Evolutionary conservation across 2,888 invertebrate species (phyloP).

Genomic region (Synergus itoensis): DNA sequence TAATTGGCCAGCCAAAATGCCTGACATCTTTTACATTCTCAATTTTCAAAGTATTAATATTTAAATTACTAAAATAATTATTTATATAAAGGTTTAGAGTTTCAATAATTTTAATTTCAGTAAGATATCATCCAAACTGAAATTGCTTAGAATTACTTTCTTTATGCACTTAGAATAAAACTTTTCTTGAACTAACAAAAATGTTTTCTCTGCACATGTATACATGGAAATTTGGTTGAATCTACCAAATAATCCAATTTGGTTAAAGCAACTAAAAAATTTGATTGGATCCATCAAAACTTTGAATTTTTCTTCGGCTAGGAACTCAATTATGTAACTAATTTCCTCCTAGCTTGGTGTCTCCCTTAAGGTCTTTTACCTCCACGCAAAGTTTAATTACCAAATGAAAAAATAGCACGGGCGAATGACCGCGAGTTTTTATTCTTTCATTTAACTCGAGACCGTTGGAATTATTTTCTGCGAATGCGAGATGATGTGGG

Average conservation of each 20-base stretch:
- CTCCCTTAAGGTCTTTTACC: background rate
- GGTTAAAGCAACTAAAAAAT: too few relatives aligned
- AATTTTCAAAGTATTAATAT: background rate
- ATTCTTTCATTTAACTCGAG: slow-evolving; percentile 37
- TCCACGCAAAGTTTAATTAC: slow-evolving; percentile 55
- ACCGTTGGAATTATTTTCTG: slow-evolving; percentile 58
- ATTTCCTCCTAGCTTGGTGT: background rate
- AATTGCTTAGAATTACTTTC: background rate
- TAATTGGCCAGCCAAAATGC: slow-evolving; percentile 24
- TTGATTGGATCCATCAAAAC: background rate
- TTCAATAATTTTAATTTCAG: background rate
- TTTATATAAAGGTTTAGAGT: background rate
- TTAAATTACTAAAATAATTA: background rate
- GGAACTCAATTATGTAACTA: background rate
- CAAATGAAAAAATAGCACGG: slow-evolving; percentile 52
- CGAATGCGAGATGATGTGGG: slow-evolving; percentile 64
- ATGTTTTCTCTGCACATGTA: too few relatives aligned
- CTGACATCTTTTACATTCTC: background rate
- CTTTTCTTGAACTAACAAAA: too few relatives aligned
- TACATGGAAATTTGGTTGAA: too few relatives aligned
- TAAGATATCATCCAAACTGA: background rate
- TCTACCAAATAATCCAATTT: too few relatives aligned
- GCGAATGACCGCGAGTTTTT: slow-evolving; percentile 46
- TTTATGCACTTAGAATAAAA: too few relatives aligned
- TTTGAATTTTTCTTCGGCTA: background rate